These are phyloP conservation scores for Himalopsyche phryganea DNA, from an alignment of 1,140 invertebrate species.

Conservation along the genomic window DNA sequence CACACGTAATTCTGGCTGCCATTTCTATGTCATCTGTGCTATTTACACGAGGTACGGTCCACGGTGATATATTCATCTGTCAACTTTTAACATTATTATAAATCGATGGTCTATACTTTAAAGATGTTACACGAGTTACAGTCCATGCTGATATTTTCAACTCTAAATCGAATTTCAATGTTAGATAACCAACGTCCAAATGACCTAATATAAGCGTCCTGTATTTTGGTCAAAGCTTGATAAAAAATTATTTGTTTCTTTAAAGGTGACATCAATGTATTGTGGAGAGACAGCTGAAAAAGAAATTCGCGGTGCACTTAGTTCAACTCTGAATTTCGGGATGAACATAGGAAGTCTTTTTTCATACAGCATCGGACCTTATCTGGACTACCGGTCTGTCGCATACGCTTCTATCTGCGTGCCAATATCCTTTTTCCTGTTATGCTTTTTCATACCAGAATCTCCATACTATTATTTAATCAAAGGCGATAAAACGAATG, in stretches of 20 bases:
- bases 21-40: no score
- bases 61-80: no score
- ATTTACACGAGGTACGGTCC: no score
- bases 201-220: no score
- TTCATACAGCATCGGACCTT: slow-evolving; percentile 51
- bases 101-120: no score
- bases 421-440: slow-evolving; percentile 44
- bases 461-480: slow-evolving; percentile 45
- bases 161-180: no score
- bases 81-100: no score
- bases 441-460: slow-evolving; percentile 52
- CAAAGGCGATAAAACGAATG: slow-evolving; percentile 33
- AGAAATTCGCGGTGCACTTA: slow-evolving; percentile 52
- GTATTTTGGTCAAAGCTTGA: no score
- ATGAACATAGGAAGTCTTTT: slow-evolving; percentile 55
- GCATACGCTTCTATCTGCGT: slow-evolving; percentile 50
- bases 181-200: no score
- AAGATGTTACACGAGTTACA: no score
- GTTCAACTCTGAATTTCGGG: slow-evolving; percentile 49
- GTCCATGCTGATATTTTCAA: no score
- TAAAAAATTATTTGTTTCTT: neutral
- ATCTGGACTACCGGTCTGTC: slow-evolving; percentile 47
- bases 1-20: no score
- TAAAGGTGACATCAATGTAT: slow-evolving; percentile 49
- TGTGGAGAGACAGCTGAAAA: slow-evolving; percentile 56